A percentile compares a stretch with the other conserved stretches of the same genome.
phyloP scores from a whole-genome alignment of 2,113 vertebrate species.

The Nothobranchius kuhntae region DNA sequence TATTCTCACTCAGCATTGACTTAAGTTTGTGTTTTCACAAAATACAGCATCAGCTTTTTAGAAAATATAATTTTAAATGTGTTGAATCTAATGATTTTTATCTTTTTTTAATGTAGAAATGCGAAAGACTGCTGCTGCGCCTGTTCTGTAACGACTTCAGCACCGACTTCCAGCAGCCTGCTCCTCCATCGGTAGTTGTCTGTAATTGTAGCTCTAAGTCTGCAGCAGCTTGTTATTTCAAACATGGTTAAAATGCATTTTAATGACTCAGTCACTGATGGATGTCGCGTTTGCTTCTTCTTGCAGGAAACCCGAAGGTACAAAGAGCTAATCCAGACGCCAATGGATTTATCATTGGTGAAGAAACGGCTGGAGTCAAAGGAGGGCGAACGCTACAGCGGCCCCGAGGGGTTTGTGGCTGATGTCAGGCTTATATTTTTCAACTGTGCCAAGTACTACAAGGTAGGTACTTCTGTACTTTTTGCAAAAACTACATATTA shows the following conservation, averaged over 20 bases:
- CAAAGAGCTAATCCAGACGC: slow-evolving; percentile 94
- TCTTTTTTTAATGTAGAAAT: slow-evolving; percentile 76
- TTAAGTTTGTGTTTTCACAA: no score
- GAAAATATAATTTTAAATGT: no score
- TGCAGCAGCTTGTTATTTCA: no score
- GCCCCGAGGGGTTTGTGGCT: slow-evolving; percentile 86
- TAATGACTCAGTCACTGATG: neutral
- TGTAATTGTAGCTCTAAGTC: no score
- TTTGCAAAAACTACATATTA: neutral
- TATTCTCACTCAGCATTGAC: slow-evolving; percentile 26
- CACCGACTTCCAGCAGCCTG: slow-evolving; percentile 93
- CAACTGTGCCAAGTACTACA: slow-evolving; percentile 97
- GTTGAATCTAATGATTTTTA: neutral
- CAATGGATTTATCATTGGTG: slow-evolving; percentile 93
- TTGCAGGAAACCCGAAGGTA: slow-evolving; percentile 84
- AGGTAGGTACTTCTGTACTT: slow-evolving; percentile 69
- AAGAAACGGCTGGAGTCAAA: slow-evolving; percentile 85
- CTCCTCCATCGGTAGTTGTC: slow-evolving; percentile 84
- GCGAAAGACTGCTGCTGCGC: slow-evolving; percentile 90
- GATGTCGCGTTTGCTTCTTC: neutral
- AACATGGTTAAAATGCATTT: no score
- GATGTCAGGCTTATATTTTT: slow-evolving; percentile 94
- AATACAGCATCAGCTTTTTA: no score
- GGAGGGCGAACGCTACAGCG: slow-evolving; percentile 78
- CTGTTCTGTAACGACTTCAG: slow-evolving; percentile 94